Evolutionary conservation across 2,797 vertebrate genomes (phyloP).

Genomic region (Melanogrammus aeglefinus): DNA sequence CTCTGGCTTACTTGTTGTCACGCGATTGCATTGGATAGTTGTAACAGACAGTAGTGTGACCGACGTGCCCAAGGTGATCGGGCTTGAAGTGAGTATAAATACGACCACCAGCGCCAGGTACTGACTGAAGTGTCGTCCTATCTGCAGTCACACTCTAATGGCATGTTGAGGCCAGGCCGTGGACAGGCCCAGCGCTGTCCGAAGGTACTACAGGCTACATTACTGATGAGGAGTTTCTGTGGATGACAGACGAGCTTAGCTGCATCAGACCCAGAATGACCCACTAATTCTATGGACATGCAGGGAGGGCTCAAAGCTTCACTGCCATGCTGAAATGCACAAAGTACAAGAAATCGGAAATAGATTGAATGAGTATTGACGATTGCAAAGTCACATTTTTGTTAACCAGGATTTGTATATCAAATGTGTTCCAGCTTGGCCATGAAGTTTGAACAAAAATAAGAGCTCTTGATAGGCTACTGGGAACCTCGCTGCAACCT

Average conservation of each 20-base stretch:
- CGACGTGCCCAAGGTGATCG: background rate
- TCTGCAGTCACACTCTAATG: conserved; percentile 67
- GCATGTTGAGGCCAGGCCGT: conserved; percentile 60
- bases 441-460: conserved; percentile 15
- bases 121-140: conserved; percentile 65
- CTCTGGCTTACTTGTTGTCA: background rate
- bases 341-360: background rate
- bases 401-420: background rate
- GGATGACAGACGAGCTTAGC: conserved; percentile 48
- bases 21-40: background rate
- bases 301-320: conserved; percentile 13
- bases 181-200: conserved; percentile 65
- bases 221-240: conserved; percentile 56
- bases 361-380: no score
- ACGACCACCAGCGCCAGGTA: background rate
- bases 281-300: conserved; percentile 10
- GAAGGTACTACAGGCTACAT: conserved; percentile 56
- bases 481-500: conserved; percentile 13
- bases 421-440: conserved; percentile 53
- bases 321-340: conserved; percentile 53
- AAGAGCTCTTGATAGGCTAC: conserved; percentile 17
- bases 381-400: background rate
- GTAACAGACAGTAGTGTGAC: background rate
- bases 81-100: background rate
- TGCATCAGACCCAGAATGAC: conserved; percentile 50